Evolutionary conservation across 2,113 vertebrate genomes (phyloP).

Genomic region (Herpailurus yagouaroundi): DNA sequence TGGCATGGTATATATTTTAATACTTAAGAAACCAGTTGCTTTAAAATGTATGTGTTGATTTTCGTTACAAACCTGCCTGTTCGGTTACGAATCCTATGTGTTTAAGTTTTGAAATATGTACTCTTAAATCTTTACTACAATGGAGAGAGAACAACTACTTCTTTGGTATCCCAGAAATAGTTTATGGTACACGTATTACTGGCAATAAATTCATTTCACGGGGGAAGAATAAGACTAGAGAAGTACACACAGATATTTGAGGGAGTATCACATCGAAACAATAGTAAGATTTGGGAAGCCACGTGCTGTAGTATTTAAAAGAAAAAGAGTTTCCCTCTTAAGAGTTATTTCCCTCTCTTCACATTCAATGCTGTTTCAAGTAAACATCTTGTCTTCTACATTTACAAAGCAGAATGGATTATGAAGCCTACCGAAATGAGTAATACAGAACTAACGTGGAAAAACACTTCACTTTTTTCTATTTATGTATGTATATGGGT

Average conservation of each 20-base stretch:
- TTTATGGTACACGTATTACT: neutral
- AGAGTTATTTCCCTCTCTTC: neutral
- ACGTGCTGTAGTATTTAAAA: neutral
- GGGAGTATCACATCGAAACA: neutral
- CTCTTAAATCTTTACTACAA: conserved; percentile 29
- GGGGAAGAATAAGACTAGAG: neutral
- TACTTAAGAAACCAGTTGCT: conserved; percentile 34
- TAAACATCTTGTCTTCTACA: neutral
- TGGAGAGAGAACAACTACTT: neutral
- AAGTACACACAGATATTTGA: neutral
- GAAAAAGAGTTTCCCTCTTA: neutral
- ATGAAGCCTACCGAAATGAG: neutral
- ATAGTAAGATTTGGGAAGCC: neutral
- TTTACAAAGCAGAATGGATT: neutral
- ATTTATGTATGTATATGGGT: neutral
- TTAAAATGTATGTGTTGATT: neutral
- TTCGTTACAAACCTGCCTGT: neutral
- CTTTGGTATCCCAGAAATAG: neutral
- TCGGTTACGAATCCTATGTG: neutral
- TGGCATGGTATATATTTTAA: neutral
- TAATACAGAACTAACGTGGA: neutral
- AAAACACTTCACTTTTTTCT: neutral
- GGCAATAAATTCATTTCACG: conserved; percentile 2
- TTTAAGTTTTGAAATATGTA: conserved; percentile 16
- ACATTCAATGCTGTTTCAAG: neutral